These are phyloP conservation scores for Cynopterus sphinx DNA, from an alignment of 2,797 vertebrate genomes.

Conservation along the genomic window DNA sequence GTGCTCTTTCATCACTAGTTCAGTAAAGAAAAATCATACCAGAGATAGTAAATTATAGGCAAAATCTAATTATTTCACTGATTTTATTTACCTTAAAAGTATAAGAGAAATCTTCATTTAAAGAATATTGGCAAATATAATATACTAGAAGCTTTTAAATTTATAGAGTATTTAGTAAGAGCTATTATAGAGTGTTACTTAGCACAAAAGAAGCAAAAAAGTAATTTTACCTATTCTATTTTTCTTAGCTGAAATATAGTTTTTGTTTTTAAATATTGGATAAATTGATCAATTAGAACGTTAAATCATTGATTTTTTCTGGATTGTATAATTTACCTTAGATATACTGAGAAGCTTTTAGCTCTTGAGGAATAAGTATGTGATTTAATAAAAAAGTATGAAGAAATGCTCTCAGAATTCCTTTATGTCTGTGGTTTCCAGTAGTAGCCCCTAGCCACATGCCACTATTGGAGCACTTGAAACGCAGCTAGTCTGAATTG, in stretches of 20 bases:
- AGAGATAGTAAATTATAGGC: conserved; percentile 23
- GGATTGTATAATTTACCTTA: neutral
- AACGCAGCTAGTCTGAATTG: neutral
- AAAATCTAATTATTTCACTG: conserved; percentile 37
- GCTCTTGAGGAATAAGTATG: neutral
- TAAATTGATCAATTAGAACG: neutral
- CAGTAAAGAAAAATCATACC: conserved; percentile 52
- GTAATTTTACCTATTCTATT: neutral
- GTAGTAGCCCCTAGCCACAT: neutral
- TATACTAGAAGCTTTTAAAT: neutral
- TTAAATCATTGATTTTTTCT: conserved; percentile 3
- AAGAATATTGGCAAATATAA: conserved; percentile 28
- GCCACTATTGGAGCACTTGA: neutral
- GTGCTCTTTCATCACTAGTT: conserved; percentile 56
- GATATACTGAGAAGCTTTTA: neutral
- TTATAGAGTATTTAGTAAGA: neutral
- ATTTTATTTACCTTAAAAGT: conserved; percentile 51
- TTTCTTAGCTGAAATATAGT: neutral
- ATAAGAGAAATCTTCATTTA: conserved; percentile 30
- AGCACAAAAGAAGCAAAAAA: neutral
- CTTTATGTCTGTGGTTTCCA: neutral
- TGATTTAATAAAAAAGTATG: neutral
- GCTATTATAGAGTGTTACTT: neutral
- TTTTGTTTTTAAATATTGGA: conserved; percentile 39
- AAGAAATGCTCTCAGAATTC: neutral